Percentiles rank a stretch among this genome's conserved stretches.
Evolutionary conservation across 2,888 invertebrate genomes (phyloP).

Genomic region (Meiosimyza decipiens): DNA sequence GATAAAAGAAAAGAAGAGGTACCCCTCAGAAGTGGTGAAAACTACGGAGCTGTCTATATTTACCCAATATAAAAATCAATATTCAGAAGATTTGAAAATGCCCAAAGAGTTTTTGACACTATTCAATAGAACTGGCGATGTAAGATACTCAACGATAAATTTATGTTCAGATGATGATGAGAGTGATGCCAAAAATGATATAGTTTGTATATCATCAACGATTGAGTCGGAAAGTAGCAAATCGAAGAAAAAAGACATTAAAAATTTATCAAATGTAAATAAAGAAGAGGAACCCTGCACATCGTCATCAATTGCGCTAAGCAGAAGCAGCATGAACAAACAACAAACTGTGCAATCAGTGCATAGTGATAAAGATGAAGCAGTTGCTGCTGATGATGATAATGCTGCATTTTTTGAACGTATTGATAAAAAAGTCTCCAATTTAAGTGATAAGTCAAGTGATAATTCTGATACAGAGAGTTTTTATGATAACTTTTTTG

Average conservation of each 20-base stretch:
- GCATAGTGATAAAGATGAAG: background rate
- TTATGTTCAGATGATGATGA: constrained; percentile 45
- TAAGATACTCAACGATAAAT: constrained; percentile 33
- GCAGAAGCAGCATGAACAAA: background rate
- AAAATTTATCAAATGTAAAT: no score
- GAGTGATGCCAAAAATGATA: background rate
- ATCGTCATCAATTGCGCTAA: no score
- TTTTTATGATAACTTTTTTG: no score
- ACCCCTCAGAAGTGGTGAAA: constrained; percentile 38
- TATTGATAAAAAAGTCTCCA: no score
- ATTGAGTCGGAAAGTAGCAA: background rate
- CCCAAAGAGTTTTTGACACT: constrained; percentile 1
- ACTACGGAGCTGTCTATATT: constrained; percentile 44
- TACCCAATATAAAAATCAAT: constrained; percentile 44
- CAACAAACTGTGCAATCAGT: background rate
- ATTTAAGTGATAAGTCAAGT: no score
- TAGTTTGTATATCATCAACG: background rate
- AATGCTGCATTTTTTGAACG: no score
- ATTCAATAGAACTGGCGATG: background rate
- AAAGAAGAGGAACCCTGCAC: background rate
- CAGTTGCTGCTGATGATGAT: no score
- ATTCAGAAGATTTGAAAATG: constrained; percentile 39
- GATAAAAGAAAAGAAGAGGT: no score
- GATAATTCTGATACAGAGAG: no score
- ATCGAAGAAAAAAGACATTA: background rate